Evolutionary conservation across 2,113 vertebrate species (phyloP), one percentile per base, ranked within the genome.

Genomic region (Varanus komodoensis): DNA sequence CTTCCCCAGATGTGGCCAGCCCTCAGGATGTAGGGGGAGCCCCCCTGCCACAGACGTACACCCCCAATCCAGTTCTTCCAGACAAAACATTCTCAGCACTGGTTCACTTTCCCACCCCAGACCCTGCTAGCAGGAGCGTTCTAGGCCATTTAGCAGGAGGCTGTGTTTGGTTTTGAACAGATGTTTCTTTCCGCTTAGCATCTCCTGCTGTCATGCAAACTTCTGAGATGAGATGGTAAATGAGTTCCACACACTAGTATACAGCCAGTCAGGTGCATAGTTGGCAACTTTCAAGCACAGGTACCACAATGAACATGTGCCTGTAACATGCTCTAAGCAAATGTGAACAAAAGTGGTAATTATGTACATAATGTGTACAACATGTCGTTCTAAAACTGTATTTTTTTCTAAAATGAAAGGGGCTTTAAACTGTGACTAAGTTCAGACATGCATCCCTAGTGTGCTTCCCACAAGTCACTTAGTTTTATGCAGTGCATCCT

Each of bases 1-100:
- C 98, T 99, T 99, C 97, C 97, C 98, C 99, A 99, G 98, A 99
- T 99, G 99, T 97, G 95, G 88, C 89, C 94, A 96, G 95, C 97
- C 98, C 98, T 97, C 98, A 98, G 98, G 98, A 99, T 98, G 97
- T 98, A 97, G 97, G 95, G 97, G 96, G 64, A 86, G 83, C 75
- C 95, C 98, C 97, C 97, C 96, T 98, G 97, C 97, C 94, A 91
- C 54, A 95, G 97, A 97, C 96, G 96, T 95, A 96, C 97, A 97
- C 93, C 94, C 95, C 93, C 88, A 95, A 96, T 96, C 94, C 94
- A 90, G 95, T 92, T 95, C 94, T 94, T 92, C 96, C 97, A 98
- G 97, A 98, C 97, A 98, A 98, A 98, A 98, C 97, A 98, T 98
- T 97, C 97, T 96, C 96, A 95, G 92, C 82, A 0, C 1, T 96